Evolutionary conservation across 1,140 invertebrate genomes (phyloP), one percentile per base, ranked within the genome.

Genomic region (Conus betulinus): DNA sequence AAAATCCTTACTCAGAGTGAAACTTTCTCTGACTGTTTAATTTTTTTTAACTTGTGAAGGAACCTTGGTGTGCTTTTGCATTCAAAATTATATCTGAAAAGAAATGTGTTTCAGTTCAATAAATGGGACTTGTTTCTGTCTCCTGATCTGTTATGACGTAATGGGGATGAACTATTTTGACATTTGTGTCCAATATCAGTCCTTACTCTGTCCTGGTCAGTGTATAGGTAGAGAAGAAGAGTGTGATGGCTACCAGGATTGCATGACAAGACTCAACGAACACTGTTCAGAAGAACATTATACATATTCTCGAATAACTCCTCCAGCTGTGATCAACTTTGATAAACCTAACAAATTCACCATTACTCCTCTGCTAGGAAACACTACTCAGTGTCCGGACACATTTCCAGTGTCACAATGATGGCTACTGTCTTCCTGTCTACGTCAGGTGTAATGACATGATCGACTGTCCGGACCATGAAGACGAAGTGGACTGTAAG

Each of bases 401-500:
- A 84, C 53, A 23, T 53, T 84, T 17, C 6, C 6, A 17, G n/a
- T 84, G 82, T 84, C 53, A 51, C 23, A 53, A n/a, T 23, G n/a
- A n/a, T 25, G 17, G 23, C n/a, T 84, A 60, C 76, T 71, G 81
- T 57, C 7, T 78, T 5, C 57, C 76, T 55, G 81, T 71, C 71
- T 84, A 84, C 25, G 52, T 84, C 27, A 20, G 53, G 23, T 84
- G 82, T 84, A 84, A 84, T 53, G 88, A 71, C 63, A 52, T 84
- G 11, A 55, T 52, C 53, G 82, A 84, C 82, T 84, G 82, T 57
- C 82, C 82, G 20, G 20, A 23, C 5, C 82, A 84, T 52, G 82
- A 84, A 53, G 82, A 84, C 82, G 82, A 84, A 52, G 23, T 25
- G 20, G 53, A 57, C 51, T 84, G 82, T 20, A n/a, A 84, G 52